Evolutionary conservation across 2,888 invertebrate species (phyloP), one percentile per base, ranked within the genome.

Genomic region (Agriopis marginaria): DNA sequence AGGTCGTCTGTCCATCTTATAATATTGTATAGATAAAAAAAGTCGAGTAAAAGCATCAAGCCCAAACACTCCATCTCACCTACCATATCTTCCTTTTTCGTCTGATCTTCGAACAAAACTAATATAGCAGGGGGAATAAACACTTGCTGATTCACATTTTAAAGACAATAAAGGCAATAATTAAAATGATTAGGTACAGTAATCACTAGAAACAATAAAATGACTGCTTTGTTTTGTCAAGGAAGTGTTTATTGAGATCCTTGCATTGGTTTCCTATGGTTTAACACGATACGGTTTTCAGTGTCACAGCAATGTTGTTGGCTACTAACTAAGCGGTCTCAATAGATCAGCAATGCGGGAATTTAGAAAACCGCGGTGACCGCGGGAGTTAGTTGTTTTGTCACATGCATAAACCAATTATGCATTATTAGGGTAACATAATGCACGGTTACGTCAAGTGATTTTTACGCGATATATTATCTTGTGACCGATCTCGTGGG

Each of bases 401-500:
- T 50, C n/a, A 32, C 32, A 0, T 0, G 0, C 0, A 0, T 78
- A 77, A 70, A 53, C 58, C 63, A 63, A 63, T 68, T 66, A 74
- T 73, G 58, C 60, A 69, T 71, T 79, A 76, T 76, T 32, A 58
- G 67, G 60, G 39, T 67, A 72, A 70, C 76, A 80, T 82, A 81
- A 79, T 81, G 75, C 72, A 58, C 60, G 66, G 76, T 69, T 69
- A 69, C 69, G 61, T 69, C 61, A 69, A 49, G 14, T 23, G 63
- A 39, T 60, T 68, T 65, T 65, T 65, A 40, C 62, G 56, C 64
- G 65, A 64, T 61, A 65, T 65, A 69, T 65, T 65, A 69, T 65
- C 69, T 65, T 76, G 77, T 75, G 79, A 83, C 79, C 78, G 83
- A 85, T 89, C 87, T 90, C 92, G 92, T 91, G 91, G 86, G 91